These are phyloP conservation scores for Drosophila histrio DNA, from an alignment of 2,888 invertebrate species.

Conservation along the genomic window DNA sequence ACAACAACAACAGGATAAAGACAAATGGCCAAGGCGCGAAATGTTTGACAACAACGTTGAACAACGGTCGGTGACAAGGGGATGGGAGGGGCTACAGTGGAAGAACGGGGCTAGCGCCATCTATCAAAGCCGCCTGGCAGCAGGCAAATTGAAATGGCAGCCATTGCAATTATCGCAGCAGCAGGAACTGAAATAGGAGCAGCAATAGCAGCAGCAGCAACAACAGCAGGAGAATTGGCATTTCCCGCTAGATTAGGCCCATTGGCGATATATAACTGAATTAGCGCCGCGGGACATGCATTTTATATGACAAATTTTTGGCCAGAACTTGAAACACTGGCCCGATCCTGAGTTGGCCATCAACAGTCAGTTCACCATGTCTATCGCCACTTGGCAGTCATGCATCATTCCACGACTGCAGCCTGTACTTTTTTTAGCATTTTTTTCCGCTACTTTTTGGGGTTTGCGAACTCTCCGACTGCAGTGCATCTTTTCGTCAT, in stretches of 20 bases:
- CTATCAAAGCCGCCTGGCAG: conserved; percentile 68
- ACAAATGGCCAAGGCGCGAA: conserved; percentile 77
- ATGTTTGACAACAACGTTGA: conserved; percentile 67
- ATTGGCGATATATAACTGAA: conserved; percentile 71
- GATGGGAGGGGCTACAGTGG: neutral
- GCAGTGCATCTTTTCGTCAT: conserved; percentile 79
- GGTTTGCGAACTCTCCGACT: conserved; percentile 30
- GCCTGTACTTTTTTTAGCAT: conserved; percentile 30
- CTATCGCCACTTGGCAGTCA: conserved; percentile 47
- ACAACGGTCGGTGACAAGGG: conserved; percentile 5
- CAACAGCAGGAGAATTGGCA: conserved; percentile 24
- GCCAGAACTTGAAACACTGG: neutral
- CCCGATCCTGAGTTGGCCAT: neutral
- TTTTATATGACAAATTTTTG: conserved; percentile 49
- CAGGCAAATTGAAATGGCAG: conserved; percentile 73
- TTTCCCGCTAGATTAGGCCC: conserved; percentile 68
- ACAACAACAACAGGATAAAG: conserved; percentile 38
- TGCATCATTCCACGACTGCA: conserved; percentile 61
- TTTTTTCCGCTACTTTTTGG: conserved; percentile 1
- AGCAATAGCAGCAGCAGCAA: neutral
- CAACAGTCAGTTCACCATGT: conserved; percentile 2
- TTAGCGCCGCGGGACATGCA: conserved; percentile 66
- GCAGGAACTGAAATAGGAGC: conserved; percentile 4
- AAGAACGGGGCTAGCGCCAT: conserved; percentile 56
- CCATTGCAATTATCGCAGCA: conserved; percentile 66